Evolutionary conservation across 1,140 invertebrate genomes (phyloP), one percentile per base, ranked within the genome.

Genomic region (Drosophila kanapiae): DNA sequence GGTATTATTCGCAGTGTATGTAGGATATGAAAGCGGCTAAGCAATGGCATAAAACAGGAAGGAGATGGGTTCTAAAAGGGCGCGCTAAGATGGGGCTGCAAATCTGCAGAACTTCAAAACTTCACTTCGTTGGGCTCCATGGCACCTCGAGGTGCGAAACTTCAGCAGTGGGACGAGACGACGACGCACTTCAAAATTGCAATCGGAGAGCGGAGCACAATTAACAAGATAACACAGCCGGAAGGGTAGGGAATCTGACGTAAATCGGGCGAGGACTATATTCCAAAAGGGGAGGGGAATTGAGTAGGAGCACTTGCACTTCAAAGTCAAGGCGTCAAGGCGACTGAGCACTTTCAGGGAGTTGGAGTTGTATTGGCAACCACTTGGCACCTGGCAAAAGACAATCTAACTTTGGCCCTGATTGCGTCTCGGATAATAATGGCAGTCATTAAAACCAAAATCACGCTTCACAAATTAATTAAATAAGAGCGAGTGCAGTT

Each of bases 351-450:
- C 33, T 23, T 54, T n/a, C 8, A 11, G 48, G 33, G 27, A 31
- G 33, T 4, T 23, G 16, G n/a, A n/a, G n/a, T 45, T 43, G 35
- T 18, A 49, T 43, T 47, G 33, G 40, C 31, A 69, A 33, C 35
- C 61, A 75, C 59, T 53, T 57, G 49, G 62, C 63, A 23, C 23
- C 74, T 70, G 77, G 57, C 53, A 84, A 88, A 83, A 87, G 77
- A 88, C 84, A 88, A 87, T 87, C 84, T 80, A 87, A 87, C 84
- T 88, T 87, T 84, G 42, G 77, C 69, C 56, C 80, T 78, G 84
- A 88, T 80, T 88, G 72, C 77, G 54, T 64, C 23, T 76, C 40
- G 49, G 48, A 47, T 67, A 82, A 88, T 80, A 83, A 88, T 48
- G 72, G 40, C 58, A 61, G 49, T 62, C 64, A 59, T 58, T 56